A percentile compares a stretch with the other conserved stretches of the same genome.
These are phyloP conservation scores for Syrrhaptes paradoxus DNA, from an alignment of 2,113 vertebrate species.

Conservation along the genomic window DNA sequence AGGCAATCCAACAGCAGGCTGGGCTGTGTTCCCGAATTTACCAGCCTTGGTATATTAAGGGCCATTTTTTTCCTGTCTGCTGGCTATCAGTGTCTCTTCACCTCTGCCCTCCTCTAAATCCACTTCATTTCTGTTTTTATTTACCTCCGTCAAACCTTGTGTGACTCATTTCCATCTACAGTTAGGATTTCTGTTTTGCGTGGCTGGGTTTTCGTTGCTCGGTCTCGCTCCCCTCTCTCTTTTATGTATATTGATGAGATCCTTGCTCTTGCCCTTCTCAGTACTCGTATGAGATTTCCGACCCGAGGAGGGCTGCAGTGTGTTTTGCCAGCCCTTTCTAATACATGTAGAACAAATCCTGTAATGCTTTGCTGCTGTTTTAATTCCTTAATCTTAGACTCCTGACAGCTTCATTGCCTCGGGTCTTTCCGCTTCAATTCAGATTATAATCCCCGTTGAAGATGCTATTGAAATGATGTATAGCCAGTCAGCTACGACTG, in stretches of 20 bases:
- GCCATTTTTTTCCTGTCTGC: not conserved
- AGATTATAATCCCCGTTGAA: constrained; percentile 77
- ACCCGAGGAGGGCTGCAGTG: constrained; percentile 15
- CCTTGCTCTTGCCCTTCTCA: constrained; percentile 57
- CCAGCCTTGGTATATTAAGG: not conserved
- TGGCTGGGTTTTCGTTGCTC: constrained; percentile 32
- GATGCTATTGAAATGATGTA: constrained; percentile 71
- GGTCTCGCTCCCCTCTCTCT: constrained; percentile 4
- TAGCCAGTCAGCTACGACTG: constrained; percentile 58
- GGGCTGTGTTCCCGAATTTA: not conserved
- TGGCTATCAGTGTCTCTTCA: not conserved
- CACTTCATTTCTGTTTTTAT: constrained; percentile 48
- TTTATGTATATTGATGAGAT: constrained; percentile 58
- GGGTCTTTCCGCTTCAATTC: constrained; percentile 76
- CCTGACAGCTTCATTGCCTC: constrained; percentile 77
- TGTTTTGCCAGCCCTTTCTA: constrained; percentile 37
- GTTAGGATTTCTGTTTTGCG: constrained; percentile 21
- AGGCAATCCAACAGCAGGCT: not conserved
- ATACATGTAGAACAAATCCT: constrained; percentile 65
- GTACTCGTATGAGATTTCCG: constrained; percentile 15
- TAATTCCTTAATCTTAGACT: constrained; percentile 77
- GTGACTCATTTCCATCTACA: constrained; percentile 10
- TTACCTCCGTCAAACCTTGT: constrained; percentile 36
- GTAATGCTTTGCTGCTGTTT: constrained; percentile 66
- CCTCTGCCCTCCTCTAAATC: constrained; percentile 11